Base-by-base conservation (phyloP, 2,797 vertebrate species). In the Periparus ater region DNA sequence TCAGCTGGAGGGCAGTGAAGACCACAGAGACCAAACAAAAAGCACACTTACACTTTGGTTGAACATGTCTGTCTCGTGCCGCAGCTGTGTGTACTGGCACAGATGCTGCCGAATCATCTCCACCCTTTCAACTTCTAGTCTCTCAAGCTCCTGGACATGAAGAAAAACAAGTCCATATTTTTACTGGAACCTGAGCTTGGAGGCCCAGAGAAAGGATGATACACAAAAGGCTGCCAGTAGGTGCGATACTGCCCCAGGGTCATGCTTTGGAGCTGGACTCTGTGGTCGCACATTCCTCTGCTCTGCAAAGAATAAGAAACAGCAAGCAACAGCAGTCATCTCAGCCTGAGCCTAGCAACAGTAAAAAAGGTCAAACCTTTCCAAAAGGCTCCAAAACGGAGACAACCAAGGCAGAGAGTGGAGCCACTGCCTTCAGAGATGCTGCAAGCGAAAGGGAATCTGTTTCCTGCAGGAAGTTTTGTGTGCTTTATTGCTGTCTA, bases 61-160 rank as follows among this genome's bases (percentile, higher is more conserved):
- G 98, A 99, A 99, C 99, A 99, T 99, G 97, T 99, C 99, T 1
- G 99, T 99, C 97, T 99, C 99, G 1, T 99, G 99, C 51, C 99
- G 98, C 54, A 99, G 98, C 78, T 99, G 99, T 6, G 99, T 99
- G 95, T 99, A 99, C 95, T 99, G 99, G 96, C 99, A 98, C 88
- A 99, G 98, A 8, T 99, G 99, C 79, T 99, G 99, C 40, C 99
- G 96, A 93, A 99, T 99, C 98, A 99, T 99, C 97, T 99, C 99
- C 68, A 99, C 98, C 47, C 99, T 98, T 97, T 99, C 99, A 79
- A 99, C 98, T 97, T 99, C 99, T 97, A 99, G 97, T 74, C 99
- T 98, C 96, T 99, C 99, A 95, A 99, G 98, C 94, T 99, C 99
- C 99, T 99, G 97, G 20, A 63, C 17, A 45, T 6, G 17, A 53